Percentiles rank a stretch among this genome's conserved stretches.
Evolutionary conservation across 2,113 vertebrate genomes (phyloP).

Genomic region (Apeltes quadracus): DNA sequence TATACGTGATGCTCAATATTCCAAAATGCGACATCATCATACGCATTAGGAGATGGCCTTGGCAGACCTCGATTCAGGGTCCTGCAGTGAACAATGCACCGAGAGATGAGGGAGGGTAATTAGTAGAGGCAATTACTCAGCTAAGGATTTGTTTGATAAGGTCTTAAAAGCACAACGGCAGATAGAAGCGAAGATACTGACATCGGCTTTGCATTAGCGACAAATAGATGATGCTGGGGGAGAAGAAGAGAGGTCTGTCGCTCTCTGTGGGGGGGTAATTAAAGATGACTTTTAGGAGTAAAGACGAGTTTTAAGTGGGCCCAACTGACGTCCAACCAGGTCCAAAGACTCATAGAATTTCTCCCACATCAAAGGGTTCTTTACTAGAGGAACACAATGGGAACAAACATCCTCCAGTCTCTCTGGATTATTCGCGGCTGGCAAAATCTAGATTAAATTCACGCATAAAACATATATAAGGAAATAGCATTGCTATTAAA

Average conservation of each 20-base stretch:
- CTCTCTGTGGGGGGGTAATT: constrained; percentile 32
- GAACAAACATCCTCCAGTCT: background rate
- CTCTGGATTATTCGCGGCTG: constrained; percentile 7
- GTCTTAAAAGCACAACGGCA: constrained; percentile 32
- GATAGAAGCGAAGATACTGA: constrained; percentile 20
- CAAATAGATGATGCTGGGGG: constrained; percentile 11
- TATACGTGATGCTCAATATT: constrained; percentile 64
- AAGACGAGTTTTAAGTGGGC: constrained; percentile 23
- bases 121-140: constrained; percentile 71
- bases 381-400: background rate
- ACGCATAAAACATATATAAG: background rate
- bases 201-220: constrained; percentile 37
- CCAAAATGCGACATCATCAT: constrained; percentile 57
- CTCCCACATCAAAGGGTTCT: background rate
- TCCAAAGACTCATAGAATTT: constrained; percentile 23
- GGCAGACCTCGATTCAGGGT: constrained; percentile 52
- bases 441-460: background rate
- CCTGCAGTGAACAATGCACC: constrained; percentile 67
- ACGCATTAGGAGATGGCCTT: constrained; percentile 55
- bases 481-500: background rate
- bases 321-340: background rate
- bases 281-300: constrained; percentile 28
- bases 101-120: constrained; percentile 53
- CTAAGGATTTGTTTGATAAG: constrained; percentile 67
- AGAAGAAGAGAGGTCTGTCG: background rate